Percentiles rank a stretch among this genome's conserved stretches.
These are phyloP conservation scores for Condylostylus longicornis DNA, from an alignment of 1,140 invertebrate genomes.

Conservation along the genomic window DNA sequence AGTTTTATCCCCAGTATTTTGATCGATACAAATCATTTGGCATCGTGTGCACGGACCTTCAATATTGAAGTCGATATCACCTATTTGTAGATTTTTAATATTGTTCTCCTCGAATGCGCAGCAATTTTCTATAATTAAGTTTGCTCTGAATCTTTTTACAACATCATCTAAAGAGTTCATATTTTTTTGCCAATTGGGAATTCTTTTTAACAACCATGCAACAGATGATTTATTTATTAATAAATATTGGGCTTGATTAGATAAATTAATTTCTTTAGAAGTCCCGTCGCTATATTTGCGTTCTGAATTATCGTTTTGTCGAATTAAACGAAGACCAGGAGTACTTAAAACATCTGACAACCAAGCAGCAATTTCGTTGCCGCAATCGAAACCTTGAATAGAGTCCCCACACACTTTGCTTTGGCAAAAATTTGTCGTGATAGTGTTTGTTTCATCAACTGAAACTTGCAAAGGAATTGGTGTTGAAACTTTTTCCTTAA, in stretches of 20 bases:
- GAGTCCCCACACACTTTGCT: slow-evolving; percentile 76
- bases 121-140: slow-evolving; percentile 45
- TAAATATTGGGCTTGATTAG: slow-evolving; percentile 80
- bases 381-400: slow-evolving; percentile 68
- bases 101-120: slow-evolving; percentile 58
- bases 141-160: slow-evolving; percentile 50
- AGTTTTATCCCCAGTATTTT: slow-evolving; percentile 61
- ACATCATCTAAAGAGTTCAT: slow-evolving; percentile 38
- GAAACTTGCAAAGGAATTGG: slow-evolving; percentile 34
- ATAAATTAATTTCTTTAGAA: slow-evolving; percentile 47
- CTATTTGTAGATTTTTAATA: slow-evolving; percentile 56
- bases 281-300: slow-evolving; percentile 20
- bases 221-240: slow-evolving; percentile 65
- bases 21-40: slow-evolving; percentile 89
- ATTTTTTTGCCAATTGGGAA: slow-evolving; percentile 34
- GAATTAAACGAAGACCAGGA: slow-evolving; percentile 51
- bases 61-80: slow-evolving; percentile 40
- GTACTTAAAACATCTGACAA: slow-evolving; percentile 46
- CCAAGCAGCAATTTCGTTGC: slow-evolving; percentile 61
- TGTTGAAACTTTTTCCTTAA: slow-evolving; percentile 18
- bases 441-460: no score
- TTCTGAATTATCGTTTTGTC: slow-evolving; percentile 38
- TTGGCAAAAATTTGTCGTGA: no score
- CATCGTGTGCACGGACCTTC: slow-evolving; percentile 71
- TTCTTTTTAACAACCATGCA: slow-evolving; percentile 45